Evolutionary conservation across 2,113 vertebrate species (phyloP), one percentile per base, ranked within the genome.

Genomic region (Campylorhamphus procurvoides): DNA sequence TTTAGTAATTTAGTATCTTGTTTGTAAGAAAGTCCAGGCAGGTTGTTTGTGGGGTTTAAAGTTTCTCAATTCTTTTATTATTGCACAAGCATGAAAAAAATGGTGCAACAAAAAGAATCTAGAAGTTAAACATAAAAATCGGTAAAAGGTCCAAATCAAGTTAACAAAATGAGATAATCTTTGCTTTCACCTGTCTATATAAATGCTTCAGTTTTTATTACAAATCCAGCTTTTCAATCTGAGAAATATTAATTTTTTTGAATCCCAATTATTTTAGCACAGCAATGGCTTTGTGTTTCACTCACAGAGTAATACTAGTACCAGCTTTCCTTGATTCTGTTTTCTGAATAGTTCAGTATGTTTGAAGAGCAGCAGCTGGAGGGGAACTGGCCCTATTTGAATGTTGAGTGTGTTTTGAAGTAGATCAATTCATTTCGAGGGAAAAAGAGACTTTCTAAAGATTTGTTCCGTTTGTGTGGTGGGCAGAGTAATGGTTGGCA

Each of bases 251-350:
- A 67, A 69, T 35, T 29, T 87, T 89, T 91, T 59, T 52, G 1
- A 83, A 63, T 93, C 56, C 69, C 42, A 52, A 72, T 60, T 55
- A 27, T 89, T 66, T 81, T 62, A 79, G 90, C 88, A 72, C 88
- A 94, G 84, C 79, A 55, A 73, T 10, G 23, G 50, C 74, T 95
- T 82, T 66, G 81, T 93, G 76, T 85, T 79, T 92, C 46, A 37
- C 35, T 94, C 77, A 56, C 53, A 18, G 87, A 92, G 75, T 79
- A 74, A 75, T 55, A 64, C 33, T 62, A 80, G 90, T 42, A 67
- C 31, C 60, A 59, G 72, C 78, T 91, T 89, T 55, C 87, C 87
- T 92, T 93, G 64, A 55, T 95, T 95, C 84, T 66, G 58, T 87
- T 87, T 91, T 77, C 29, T 55, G 62, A 85, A 84, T 62, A 77